A percentile compares a stretch with the other conserved stretches of the same genome.
Evolutionary conservation across 2,113 vertebrate species (phyloP).

Genomic region (Corynorhinus townsendii): DNA sequence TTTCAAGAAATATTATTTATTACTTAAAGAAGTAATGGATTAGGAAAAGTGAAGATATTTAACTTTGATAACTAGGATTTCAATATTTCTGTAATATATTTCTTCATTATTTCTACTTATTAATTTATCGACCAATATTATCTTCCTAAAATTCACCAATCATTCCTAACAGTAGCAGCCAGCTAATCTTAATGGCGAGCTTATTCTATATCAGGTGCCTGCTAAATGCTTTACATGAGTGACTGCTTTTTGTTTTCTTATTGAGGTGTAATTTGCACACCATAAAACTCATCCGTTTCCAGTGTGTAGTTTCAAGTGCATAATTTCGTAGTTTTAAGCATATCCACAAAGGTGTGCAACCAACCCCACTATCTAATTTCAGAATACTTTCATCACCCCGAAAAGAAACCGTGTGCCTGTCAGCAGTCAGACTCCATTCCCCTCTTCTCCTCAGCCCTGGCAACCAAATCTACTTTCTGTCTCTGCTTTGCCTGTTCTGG

Average conservation of each 20-base stretch:
- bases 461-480: background rate
- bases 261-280: background rate
- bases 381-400: background rate
- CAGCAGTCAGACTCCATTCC: accelerated
- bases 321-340: background rate
- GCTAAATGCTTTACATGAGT: background rate
- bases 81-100: background rate
- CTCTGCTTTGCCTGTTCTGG: background rate
- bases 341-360: background rate
- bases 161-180: background rate
- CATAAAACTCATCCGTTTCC: background rate
- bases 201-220: background rate
- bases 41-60: background rate
- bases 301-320: too few relatives aligned
- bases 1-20: background rate
- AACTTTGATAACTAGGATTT: background rate
- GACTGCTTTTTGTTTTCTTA: background rate
- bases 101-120: background rate
- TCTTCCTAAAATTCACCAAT: background rate
- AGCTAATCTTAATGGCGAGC: background rate
- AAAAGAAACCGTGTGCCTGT: background rate
- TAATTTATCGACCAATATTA: background rate
- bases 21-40: background rate
- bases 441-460: too few relatives aligned
- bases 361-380: background rate